Conservation (phyloP, 2,888 invertebrate species). For the Chymomyza procnemis region DNA sequence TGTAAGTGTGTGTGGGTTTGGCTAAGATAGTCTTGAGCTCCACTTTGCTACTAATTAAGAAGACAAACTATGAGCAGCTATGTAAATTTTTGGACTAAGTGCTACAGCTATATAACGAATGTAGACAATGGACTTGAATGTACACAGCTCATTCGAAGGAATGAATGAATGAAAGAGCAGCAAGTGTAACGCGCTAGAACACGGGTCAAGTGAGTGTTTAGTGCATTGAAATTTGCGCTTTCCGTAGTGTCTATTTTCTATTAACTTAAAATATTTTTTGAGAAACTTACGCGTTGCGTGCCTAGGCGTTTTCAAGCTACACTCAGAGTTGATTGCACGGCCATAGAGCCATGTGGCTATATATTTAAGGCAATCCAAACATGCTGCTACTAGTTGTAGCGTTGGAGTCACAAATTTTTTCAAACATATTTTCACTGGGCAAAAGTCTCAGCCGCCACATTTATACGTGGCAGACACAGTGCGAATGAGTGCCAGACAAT, state of each 20-base stretch:
- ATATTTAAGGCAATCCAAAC: too few relatives aligned
- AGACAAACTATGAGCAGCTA: slow-evolving; percentile 53
- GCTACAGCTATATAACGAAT: slow-evolving; percentile 24
- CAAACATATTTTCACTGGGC: slow-evolving; percentile 25
- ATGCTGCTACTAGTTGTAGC: neutral
- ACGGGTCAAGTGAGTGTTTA: neutral
- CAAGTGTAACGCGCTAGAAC: too few relatives aligned
- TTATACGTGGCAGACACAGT: slow-evolving; percentile 54
- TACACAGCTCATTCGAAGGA: neutral
- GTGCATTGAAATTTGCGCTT: slow-evolving; percentile 24
- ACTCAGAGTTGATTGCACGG: slow-evolving; percentile 51
- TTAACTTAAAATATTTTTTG: too few relatives aligned
- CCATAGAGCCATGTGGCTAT: slow-evolving; percentile 26
- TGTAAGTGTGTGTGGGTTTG: slow-evolving; percentile 27
- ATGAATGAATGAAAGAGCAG: too few relatives aligned
- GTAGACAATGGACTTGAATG: neutral
- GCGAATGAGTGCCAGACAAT: slow-evolving; percentile 42
- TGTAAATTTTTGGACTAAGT: slow-evolving; percentile 35
- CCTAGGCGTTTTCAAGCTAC: too few relatives aligned
- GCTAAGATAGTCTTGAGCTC: slow-evolving; percentile 7
- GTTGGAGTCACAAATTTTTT: neutral
- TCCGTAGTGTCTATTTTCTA: too few relatives aligned
- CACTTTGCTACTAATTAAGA: slow-evolving; percentile 67
- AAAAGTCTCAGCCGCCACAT: slow-evolving; percentile 47
- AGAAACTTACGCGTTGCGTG: slow-evolving; percentile 20